Conservation (phyloP, 2,888 invertebrate genomes). For the Apomyelois bistriatella region DNA sequence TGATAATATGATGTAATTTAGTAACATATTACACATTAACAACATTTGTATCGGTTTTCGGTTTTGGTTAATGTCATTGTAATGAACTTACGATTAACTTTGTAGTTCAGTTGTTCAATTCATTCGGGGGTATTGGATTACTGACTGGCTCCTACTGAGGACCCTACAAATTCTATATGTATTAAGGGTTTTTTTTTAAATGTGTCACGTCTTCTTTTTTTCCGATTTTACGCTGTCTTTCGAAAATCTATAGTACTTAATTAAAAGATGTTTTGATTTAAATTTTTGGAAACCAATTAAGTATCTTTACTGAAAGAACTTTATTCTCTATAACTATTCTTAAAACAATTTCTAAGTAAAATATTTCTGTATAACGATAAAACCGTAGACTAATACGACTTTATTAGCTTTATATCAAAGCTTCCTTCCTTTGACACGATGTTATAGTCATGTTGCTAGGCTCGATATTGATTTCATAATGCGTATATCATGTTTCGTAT, state of each 20-base stretch:
- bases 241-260: too few relatives aligned
- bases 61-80: neutral
- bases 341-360: neutral
- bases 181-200: too few relatives aligned
- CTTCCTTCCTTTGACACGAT: constrained; percentile 8
- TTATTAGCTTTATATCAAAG: constrained; percentile 9
- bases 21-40: neutral
- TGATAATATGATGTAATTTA: neutral
- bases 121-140: too few relatives aligned
- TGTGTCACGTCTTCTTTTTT: too few relatives aligned
- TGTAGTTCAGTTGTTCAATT: neutral
- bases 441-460: neutral
- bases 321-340: too few relatives aligned
- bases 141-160: too few relatives aligned
- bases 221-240: too few relatives aligned
- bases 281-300: too few relatives aligned
- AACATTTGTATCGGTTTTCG: neutral
- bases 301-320: too few relatives aligned
- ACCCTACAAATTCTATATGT: too few relatives aligned
- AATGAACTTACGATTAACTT: neutral
- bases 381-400: neutral
- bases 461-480: constrained; percentile 1
- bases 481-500: neutral
- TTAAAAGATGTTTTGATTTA: too few relatives aligned
- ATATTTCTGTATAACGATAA: neutral